phyloP scores from a whole-genome alignment of 92 coral and sea anemone species.

The Phenganax stokvisi region DNA sequence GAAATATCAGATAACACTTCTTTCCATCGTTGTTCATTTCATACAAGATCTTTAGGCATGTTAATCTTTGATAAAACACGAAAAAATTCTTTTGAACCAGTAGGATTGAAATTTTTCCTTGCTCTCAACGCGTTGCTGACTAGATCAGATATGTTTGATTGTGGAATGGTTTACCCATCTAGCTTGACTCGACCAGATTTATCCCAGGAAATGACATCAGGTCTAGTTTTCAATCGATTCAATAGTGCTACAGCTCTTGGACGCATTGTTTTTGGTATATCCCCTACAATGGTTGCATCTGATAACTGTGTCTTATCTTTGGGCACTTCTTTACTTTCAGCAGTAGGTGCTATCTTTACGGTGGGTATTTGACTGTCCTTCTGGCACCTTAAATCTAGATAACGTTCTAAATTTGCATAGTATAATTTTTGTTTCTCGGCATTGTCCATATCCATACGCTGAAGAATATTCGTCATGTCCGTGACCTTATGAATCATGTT shows the following conservation, averaged over 20 bases:
- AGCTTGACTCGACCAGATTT: background rate
- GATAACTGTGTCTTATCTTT: background rate
- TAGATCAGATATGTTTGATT: background rate
- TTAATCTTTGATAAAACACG: background rate
- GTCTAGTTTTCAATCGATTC: background rate
- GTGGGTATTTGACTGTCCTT: constrained; percentile 15
- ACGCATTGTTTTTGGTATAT: constrained; percentile 31
- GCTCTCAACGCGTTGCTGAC: constrained; percentile 4
- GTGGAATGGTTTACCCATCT: background rate
- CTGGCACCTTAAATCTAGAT: constrained; percentile 29
- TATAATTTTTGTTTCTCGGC: constrained; percentile 15
- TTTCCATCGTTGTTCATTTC: background rate
- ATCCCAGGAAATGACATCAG: background rate
- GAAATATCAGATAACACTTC: background rate
- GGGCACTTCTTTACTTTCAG: too few species aligned
- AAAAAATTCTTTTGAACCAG: background rate
- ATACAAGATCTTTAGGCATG: background rate
- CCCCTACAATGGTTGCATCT: background rate
- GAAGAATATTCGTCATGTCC: background rate
- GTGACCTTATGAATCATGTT: constrained; percentile 6
- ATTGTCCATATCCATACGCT: too few species aligned
- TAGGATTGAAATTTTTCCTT: constrained; percentile 9
- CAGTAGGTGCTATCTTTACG: background rate
- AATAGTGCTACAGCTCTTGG: constrained; percentile 1
- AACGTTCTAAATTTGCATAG: constrained; percentile 22